Base-by-base conservation (phyloP, 92 coral and sea anemone species). In the Bergia sp. region DNA sequence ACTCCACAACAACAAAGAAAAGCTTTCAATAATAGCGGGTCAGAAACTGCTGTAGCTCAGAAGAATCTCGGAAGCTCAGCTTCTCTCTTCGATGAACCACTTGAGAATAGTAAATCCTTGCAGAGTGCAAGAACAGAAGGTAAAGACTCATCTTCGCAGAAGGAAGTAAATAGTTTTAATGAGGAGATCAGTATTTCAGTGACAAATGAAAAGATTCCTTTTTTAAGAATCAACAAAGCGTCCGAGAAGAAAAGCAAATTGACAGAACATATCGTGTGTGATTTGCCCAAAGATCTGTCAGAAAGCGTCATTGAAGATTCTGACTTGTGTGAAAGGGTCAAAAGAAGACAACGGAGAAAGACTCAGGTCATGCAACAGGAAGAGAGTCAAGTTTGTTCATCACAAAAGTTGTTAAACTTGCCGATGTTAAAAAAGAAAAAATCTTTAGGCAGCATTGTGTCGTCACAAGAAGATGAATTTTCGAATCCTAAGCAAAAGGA, bases 261-360 rank as follows among this genome's bases (percentile, higher is more conserved):
- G 41, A 44, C 7, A 13, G 86, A 67, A 61, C 76, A 73, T 36
- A 73, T 21, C 16, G 18, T 18, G 12, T 73, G 20, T 73, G 47
- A 20, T 11, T 41, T 37, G 64, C 4, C 74, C 39, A 42, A 53
- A 18, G 47, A 74, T 21, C 16, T 86, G 50, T 72, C 80, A 53
- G 39, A 75, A 75, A 61, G 39, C 53, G 23, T 4, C 36, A 37
- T 50, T 53, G 92, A 78, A 13, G 65, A 77, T 75, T 87, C 90
- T 7, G 92, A 89, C 81, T 82, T 86, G 77, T 89, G 85, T 49
- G 94, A 89, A 45, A 85, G 89, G 10, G 92, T 89, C n/a, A 92
- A 92, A 42, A 61, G 65, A 69, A 82, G 92, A 64, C 88, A 87
- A 61, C 76, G 94, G 73, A 67, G 76, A 65, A 55, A 86, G 20